A percentile compares a stretch with the other conserved stretches of the same genome.
Evolutionary conservation across 2,797 vertebrate genomes (phyloP).

Genomic region (Pelochelys cantorii): DNA sequence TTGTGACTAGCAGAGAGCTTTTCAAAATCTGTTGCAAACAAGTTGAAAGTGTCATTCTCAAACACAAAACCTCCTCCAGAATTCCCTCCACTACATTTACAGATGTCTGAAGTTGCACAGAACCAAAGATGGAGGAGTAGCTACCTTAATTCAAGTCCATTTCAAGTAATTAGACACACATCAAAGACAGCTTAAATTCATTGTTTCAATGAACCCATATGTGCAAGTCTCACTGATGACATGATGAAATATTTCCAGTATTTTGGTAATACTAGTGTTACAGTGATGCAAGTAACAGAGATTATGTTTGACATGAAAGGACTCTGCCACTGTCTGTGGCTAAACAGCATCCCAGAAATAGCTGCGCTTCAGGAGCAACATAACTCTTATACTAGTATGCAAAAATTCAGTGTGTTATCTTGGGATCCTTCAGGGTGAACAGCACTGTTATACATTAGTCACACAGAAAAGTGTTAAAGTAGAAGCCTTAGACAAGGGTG

Average conservation of each 20-base stretch:
- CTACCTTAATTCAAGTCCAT: neutral
- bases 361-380: neutral
- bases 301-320: neutral
- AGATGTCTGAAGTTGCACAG: neutral
- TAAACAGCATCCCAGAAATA: neutral
- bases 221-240: neutral
- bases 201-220: rapidly evolving
- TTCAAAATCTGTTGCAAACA: neutral
- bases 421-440: neutral
- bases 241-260: neutral
- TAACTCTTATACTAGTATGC: neutral
- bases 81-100: neutral
- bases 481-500: neutral
- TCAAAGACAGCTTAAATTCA: neutral
- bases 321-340: neutral
- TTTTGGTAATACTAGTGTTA: neutral
- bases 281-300: neutral
- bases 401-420: neutral
- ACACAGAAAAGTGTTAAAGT: neutral
- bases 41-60: neutral
- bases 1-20: neutral
- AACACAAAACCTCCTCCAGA: neutral
- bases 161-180: neutral
- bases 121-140: neutral
- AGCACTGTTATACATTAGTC: neutral